phyloP scores from a whole-genome alignment of 2,888 invertebrate genomes.

The Toxonevra muliebris region DNA sequence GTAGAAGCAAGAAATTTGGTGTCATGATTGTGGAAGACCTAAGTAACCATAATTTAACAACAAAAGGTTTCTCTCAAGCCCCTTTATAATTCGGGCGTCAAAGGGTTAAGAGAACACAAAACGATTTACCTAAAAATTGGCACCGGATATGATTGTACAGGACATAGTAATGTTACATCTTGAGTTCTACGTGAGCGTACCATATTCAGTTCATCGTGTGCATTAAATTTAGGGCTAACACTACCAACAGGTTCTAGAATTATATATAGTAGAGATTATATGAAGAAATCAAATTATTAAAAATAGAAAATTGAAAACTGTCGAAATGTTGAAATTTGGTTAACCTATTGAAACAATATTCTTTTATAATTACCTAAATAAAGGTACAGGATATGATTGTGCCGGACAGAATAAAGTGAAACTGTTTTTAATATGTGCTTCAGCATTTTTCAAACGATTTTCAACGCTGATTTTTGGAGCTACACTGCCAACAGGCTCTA shows the following conservation, averaged over 20 bases:
- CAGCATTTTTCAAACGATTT: constrained; percentile 71
- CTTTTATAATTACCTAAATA: constrained; percentile 66
- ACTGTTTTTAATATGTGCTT: constrained; percentile 55
- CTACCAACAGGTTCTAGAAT: constrained; percentile 66
- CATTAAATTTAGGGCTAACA: constrained; percentile 73
- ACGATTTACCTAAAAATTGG: constrained; percentile 70
- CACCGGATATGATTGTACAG: constrained; percentile 74
- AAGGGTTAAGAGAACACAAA: neutral
- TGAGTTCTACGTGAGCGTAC: constrained; percentile 45
- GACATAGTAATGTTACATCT: constrained; percentile 67
- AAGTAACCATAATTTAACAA: too few species aligned
- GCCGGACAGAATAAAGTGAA: constrained; percentile 78
- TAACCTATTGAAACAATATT: neutral
- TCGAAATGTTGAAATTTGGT: constrained; percentile 39
- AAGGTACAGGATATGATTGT: constrained; percentile 76
- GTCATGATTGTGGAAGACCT: too few species aligned
- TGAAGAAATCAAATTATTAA: neutral
- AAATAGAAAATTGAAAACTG: constrained; percentile 6
- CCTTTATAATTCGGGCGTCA: too few species aligned
- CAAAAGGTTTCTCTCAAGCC: too few species aligned
- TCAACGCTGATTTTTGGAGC: constrained; percentile 67
- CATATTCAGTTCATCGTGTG: constrained; percentile 68
- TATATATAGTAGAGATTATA: neutral
- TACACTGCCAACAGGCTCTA: constrained; percentile 70
- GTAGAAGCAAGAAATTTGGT: too few species aligned